Evolutionary conservation across 1,140 invertebrate species (phyloP), one percentile per base, ranked within the genome.

Genomic region (Solen grandis): DNA sequence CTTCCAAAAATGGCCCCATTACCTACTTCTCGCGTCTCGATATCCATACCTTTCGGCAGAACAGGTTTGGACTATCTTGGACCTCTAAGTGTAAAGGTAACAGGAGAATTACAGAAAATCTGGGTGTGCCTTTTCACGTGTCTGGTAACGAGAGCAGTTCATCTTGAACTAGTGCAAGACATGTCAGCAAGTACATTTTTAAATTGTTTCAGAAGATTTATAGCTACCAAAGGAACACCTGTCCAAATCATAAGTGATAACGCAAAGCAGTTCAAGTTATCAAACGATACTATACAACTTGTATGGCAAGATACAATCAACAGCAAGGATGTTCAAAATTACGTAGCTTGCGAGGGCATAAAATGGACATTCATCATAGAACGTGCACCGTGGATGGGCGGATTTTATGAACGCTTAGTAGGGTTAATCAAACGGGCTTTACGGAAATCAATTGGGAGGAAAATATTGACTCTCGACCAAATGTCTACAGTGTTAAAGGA

Each of bases 111-210:
- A 38, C 10, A 57, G n/a, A 74, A 74, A 38, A 5, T 36, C 16
- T 74, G 70, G 54, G 55, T 74, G 5, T 59, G 70, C 4, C 31
- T 69, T 14, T 72, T 54, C 31, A 55, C 68, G 5, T 72, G 68
- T 33, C 16, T 72, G 50, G 68, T 72, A 2, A 72, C 68, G 16
- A 25, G 68, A 19, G 68, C 68, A 25, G 35, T 72, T 10, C 70
- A 74, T 29, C n/a, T 74, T n/a, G 70, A 74, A 60, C 55, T 75
- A 4, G 72, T 74, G 19, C 41, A 65, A 33, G 41, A 52, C 22
- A 29, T 62, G 57, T 75, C 72, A 46, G 29, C 60, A 29, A 14
- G 31, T 22, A 19, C 8, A 8, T 76, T 76, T 33, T 5, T 76
- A 1, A 33, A 62, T 19, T 35, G 14, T 31, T 62, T 74, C 5